phyloP scores from a whole-genome alignment of 23 tunicate species.

The Phallusia fumigata region DNA sequence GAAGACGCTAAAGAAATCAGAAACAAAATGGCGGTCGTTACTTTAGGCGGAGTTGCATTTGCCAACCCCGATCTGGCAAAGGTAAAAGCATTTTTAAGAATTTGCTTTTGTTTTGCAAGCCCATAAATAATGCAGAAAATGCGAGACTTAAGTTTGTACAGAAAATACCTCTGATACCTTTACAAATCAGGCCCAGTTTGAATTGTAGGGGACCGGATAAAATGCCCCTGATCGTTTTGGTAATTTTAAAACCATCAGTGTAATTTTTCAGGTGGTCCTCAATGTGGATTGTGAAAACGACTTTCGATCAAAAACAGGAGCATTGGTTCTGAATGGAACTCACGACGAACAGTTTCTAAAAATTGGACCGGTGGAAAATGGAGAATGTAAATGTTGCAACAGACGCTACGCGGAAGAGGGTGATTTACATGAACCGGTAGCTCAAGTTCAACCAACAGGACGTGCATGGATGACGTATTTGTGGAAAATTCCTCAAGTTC shows the following conservation, averaged over 20 bases:
- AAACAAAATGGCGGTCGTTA: not conserved
- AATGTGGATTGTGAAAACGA: constrained; percentile 5
- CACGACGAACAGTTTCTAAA: not conserved
- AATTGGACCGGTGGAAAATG: not conserved
- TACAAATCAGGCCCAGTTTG: no score
- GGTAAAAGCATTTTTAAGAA: no score
- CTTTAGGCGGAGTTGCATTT: not conserved
- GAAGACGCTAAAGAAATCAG: not conserved
- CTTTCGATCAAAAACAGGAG: not conserved
- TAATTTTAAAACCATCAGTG: no score
- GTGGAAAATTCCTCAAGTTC: not conserved
- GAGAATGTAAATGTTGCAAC: not conserved
- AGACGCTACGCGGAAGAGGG: not conserved
- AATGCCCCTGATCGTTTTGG: no score
- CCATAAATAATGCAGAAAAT: no score
- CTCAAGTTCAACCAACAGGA: no score
- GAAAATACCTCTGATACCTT: no score
- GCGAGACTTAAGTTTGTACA: no score
- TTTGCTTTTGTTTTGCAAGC: no score
- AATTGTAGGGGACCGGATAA: no score
- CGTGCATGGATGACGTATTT: no score
- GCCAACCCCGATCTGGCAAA: not conserved
- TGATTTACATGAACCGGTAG: not conserved
- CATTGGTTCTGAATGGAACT: not conserved
- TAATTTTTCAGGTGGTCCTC: not conserved